phyloP scores from a whole-genome alignment of 2,797 vertebrate species.

The Fistularia tabacaria region DNA sequence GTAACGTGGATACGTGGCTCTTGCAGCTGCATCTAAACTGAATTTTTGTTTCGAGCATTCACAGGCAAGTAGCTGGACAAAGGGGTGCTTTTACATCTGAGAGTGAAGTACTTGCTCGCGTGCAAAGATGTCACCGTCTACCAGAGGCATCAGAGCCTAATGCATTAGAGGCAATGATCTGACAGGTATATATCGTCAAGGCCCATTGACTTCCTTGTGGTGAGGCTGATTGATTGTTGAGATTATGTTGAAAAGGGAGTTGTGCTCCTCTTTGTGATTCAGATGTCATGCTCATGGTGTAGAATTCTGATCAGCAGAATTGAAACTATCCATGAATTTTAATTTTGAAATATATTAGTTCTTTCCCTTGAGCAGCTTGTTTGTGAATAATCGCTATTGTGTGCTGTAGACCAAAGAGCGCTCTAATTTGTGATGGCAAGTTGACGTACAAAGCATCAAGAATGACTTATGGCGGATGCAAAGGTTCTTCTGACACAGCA shows the following conservation, averaged over 20 bases:
- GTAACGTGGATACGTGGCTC: background rate
- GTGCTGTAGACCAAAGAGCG: conserved; percentile 24
- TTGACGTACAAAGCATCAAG: conserved; percentile 15
- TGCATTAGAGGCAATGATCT: conserved; percentile 66
- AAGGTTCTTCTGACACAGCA: conserved; percentile 40
- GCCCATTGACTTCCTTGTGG: conserved; percentile 70
- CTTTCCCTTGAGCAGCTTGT: conserved; percentile 27
- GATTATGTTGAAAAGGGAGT: conserved; percentile 56
- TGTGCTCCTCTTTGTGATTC: conserved; percentile 53
- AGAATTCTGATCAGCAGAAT: conserved; percentile 34
- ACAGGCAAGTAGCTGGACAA: conserved; percentile 47
- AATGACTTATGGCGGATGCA: conserved; percentile 34
- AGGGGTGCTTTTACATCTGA: conserved; percentile 36
- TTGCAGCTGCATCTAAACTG: conserved; percentile 24
- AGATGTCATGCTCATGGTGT: conserved; percentile 30
- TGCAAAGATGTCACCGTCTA: conserved; percentile 42
- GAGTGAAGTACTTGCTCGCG: conserved; percentile 15
- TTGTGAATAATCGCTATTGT: conserved; percentile 40
- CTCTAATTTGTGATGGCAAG: conserved; percentile 43
- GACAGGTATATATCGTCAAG: conserved; percentile 71
- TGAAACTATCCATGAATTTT: conserved; percentile 46
- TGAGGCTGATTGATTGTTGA: conserved; percentile 62
- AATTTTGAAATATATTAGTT: conserved; percentile 47
- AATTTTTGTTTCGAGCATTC: conserved; percentile 41
- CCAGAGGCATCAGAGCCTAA: conserved; percentile 50